Evolutionary conservation across 1,140 invertebrate genomes (phyloP), one percentile per base, ranked within the genome.

Genomic region (Eriosoma lanigerum): DNA sequence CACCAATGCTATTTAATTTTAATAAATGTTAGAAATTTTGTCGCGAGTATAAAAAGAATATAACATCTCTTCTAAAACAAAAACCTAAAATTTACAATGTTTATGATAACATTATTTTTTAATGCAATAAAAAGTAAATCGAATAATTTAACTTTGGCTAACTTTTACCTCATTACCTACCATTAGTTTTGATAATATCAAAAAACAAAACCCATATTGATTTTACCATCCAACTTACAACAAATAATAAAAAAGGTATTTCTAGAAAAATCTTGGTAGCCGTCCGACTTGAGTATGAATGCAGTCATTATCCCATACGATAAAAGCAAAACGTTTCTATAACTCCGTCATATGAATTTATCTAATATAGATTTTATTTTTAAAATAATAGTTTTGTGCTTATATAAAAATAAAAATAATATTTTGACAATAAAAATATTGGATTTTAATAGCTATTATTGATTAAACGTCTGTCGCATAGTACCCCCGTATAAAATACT

Each of bases 161-260:
- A 4, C 8, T 38, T 68, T 24, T 38, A 38, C 6, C 12, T 46
- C 21, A 68, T 48, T 48, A 68, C n/a, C n/a, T 10, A 13, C 21
- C 21, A 21, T 24, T 26, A 4, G 3, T 68, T 48, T n/a, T 46
- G 12, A 21, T 10, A 10, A 48, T 26, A 68, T 9, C 0, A 8
- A 1, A 48, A 68, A 48, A 68, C 13, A 26, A 68, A 48, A 68
- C 21, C 44, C 24, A 48, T 68, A 68, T 48, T 21, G 66, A 68
- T 68, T 26, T 68, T 46, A 17, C 21, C 21, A 24, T 68, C n/a
- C 21, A 68, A 68, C 24, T 46, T 68, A 48, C 21, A 46, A 68
- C n/a, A 46, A 66, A 46, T 21, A 66, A 60, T 29, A 62, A 62
- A 32, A 62, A 58, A 62, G 26, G 15, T 62, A 62, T 10, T 32